A percentile compares a stretch with the other conserved stretches of the same genome.
These are phyloP conservation scores for Augiades crinisus DNA, from an alignment of 2,888 invertebrate species.

Conservation along the genomic window DNA sequence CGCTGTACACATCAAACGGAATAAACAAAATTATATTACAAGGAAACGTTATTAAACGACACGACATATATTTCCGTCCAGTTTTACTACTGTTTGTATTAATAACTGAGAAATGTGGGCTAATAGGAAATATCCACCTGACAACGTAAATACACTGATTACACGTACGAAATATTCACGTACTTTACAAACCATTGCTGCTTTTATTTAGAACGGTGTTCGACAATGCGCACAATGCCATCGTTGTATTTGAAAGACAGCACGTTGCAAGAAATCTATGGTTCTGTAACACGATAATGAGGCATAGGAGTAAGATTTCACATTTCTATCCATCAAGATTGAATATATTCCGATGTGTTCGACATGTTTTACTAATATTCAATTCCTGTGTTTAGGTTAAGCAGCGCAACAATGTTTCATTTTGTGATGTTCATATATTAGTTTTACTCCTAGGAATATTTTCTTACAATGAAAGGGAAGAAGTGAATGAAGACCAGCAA, in stretches of 20 bases:
- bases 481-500: too few species aligned
- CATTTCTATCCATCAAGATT: conserved; percentile 11
- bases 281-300: neutral
- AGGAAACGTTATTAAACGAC: conserved; percentile 13
- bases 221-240: neutral
- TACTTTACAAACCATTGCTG: conserved; percentile 8
- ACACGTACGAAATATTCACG: neutral
- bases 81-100: conserved; percentile 20
- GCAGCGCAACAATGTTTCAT: neutral
- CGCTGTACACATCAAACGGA: neutral
- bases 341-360: conserved; percentile 10
- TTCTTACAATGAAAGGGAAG: too few species aligned
- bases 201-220: neutral
- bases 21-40: conserved; percentile 11
- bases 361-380: conserved; percentile 9
- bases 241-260: neutral
- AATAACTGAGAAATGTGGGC: conserved; percentile 22
- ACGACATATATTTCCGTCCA: conserved; percentile 18
- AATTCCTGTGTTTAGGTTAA: neutral
- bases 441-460: too few species aligned
- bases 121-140: conserved; percentile 23
- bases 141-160: neutral
- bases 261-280: neutral
- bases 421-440: too few species aligned
- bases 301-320: conserved; percentile 5